A percentile compares a stretch with the other conserved stretches of the same genome.
These are phyloP conservation scores for Orius insidiosus DNA, from an alignment of 1,140 invertebrate genomes.

Conservation along the genomic window DNA sequence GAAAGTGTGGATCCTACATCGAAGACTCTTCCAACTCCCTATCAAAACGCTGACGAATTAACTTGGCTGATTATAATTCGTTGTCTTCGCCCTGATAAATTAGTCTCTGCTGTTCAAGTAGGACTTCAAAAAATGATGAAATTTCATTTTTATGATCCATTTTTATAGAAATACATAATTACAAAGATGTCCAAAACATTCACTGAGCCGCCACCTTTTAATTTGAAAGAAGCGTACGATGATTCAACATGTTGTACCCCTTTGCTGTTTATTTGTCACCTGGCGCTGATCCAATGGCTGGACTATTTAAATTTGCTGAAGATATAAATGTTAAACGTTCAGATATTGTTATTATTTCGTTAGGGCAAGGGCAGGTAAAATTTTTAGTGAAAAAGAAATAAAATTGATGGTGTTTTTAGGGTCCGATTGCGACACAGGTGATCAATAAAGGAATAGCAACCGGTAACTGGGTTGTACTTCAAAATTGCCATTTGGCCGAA, in stretches of 20 bases:
- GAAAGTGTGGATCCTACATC: slow-evolving; percentile 52
- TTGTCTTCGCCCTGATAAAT: slow-evolving; percentile 72
- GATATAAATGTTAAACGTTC: slow-evolving; percentile 53
- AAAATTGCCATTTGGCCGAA: slow-evolving; percentile 85
- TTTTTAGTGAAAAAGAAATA: not conserved
- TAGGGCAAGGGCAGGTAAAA: slow-evolving; percentile 81
- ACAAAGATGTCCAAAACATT: slow-evolving; percentile 60
- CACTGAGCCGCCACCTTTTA: slow-evolving; percentile 77
- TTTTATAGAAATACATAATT: slow-evolving; percentile 47
- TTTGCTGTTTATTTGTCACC: slow-evolving; percentile 80
- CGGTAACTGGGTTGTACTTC: slow-evolving; percentile 80
- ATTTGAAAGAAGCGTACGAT: slow-evolving; percentile 64
- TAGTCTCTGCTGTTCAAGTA: slow-evolving; percentile 48
- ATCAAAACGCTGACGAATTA: slow-evolving; percentile 35
- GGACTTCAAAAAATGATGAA: no score
- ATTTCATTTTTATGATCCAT: slow-evolving; percentile 9
- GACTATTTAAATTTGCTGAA: slow-evolving; percentile 62
- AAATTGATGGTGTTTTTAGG: slow-evolving; percentile 30
- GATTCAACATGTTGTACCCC: slow-evolving; percentile 71
- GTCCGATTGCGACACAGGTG: slow-evolving; percentile 61
- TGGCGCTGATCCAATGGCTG: slow-evolving; percentile 80
- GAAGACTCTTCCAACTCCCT: slow-evolving; percentile 46
- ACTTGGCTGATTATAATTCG: slow-evolving; percentile 52
- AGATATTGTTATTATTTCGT: slow-evolving; percentile 67
- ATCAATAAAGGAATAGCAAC: slow-evolving; percentile 53